These are phyloP conservation scores for Nibea albiflora DNA, from an alignment of 2,113 vertebrate species.

Conservation along the genomic window DNA sequence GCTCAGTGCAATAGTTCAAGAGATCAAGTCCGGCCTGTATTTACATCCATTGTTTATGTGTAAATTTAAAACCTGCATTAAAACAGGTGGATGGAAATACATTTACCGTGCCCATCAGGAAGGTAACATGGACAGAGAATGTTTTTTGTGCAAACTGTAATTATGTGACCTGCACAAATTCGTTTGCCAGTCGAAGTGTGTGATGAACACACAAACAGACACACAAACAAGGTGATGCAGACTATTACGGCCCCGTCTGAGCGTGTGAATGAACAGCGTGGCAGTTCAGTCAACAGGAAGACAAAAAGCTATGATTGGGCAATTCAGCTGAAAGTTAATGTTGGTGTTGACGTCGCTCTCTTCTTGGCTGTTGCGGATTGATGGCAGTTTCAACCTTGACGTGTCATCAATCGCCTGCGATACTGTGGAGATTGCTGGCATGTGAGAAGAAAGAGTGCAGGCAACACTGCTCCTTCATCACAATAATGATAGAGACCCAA, in stretches of 20 bases:
- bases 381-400: conserved; percentile 40
- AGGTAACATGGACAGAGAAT: too few relatives aligned
- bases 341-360: conserved; percentile 35
- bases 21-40: too few relatives aligned
- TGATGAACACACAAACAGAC: neutral
- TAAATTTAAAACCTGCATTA: neutral
- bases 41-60: too few relatives aligned
- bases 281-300: conserved; percentile 12
- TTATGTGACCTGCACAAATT: neutral
- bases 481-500: conserved; percentile 45
- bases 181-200: neutral
- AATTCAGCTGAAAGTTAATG: conserved; percentile 35
- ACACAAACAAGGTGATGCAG: neutral
- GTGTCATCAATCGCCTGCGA: conserved; percentile 50
- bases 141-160: too few relatives aligned
- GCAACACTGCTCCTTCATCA: conserved; percentile 43
- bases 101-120: neutral
- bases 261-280: neutral
- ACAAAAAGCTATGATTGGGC: conserved; percentile 6
- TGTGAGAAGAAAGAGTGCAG: conserved; percentile 20
- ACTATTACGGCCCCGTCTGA: neutral
- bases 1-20: too few relatives aligned
- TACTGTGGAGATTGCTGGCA: conserved; percentile 17
- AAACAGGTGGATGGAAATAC: neutral
- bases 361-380: conserved; percentile 35